Percentiles rank a stretch among this genome's conserved stretches.
Evolutionary conservation across 1,140 invertebrate genomes (phyloP).

Genomic region (Cydia amplana): DNA sequence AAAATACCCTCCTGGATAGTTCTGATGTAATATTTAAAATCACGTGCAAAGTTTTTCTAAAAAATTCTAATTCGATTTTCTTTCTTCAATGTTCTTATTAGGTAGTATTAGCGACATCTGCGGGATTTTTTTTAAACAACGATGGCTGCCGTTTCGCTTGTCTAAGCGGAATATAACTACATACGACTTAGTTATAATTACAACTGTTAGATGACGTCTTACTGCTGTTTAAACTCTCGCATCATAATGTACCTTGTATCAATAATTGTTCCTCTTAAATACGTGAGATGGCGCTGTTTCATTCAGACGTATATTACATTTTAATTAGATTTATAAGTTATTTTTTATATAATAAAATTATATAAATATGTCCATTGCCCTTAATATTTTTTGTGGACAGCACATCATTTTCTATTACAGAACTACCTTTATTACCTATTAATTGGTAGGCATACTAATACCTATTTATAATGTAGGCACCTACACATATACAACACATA

Average conservation of each 20-base stretch:
- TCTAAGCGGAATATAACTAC: background rate
- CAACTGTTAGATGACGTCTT: background rate
- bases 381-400: too few species aligned
- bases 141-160: background rate
- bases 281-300: conserved; percentile 3
- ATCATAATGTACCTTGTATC: background rate
- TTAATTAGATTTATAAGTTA: too few species aligned
- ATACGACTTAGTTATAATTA: conserved; percentile 2
- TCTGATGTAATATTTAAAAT: background rate
- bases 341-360: too few species aligned
- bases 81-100: background rate
- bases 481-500: too few species aligned
- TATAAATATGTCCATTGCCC: too few species aligned
- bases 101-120: conserved; percentile 8
- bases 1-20: background rate
- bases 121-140: background rate
- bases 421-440: too few species aligned
- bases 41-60: background rate
- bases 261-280: background rate
- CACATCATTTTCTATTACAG: too few species aligned
- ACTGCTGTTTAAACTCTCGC: background rate
- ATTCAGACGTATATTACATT: too few species aligned
- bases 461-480: too few species aligned
- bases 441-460: too few species aligned
- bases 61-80: background rate